Base-by-base conservation (phyloP, 2,888 invertebrate genomes). In the Agapostemon virescens region DNA sequence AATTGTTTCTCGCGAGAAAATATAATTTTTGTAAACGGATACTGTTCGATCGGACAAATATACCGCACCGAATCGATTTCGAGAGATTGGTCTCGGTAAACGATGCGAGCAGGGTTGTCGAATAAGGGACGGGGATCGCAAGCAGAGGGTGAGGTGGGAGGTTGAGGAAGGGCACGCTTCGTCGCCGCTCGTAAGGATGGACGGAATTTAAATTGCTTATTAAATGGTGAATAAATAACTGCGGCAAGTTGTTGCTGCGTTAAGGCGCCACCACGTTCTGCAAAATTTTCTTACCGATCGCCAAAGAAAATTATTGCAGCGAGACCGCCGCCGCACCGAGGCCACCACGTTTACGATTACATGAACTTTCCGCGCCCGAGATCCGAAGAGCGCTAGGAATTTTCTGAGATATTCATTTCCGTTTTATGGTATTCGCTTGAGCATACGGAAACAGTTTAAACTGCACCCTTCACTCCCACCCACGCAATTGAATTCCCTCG, bases 201-300 rank as follows among this genome's bases (percentile, higher is more conserved):
- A 91, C 88, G 89, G 92, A 91, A 92, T 92, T 92, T 92, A 91
- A 90, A 92, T 92, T 92, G 92, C 91, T 92, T 91, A 92, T 92
- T 91, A 91, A 91, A 89, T 88, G 87, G 73, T 89, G 89, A 90
- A 91, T 90, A 90, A 92, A 92, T 91, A 91, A 91, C 88, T 88
- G 84, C 77, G 76, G 79, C 84, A 84, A 87, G 85, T 86, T 84
- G 78, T 73, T 81, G 82, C 66, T 52, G 79, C 49, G 69, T 45
- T 69, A 58, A 69, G 70, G 69, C 63, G 73, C 74, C 69, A 69
- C 20, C 49, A 63, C 42, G 85, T 80, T 69, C 81, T 58, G 23
- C 33, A n/a, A 77, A 81, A 81, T 85, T 83, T 55, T 85, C 78
- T 77, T 72, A 70, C 42, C 70, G 58, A 61, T 74, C 61, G 67